These are phyloP conservation scores for Clusia tigrina DNA, from an alignment of 2,888 invertebrate species.

Conservation along the genomic window DNA sequence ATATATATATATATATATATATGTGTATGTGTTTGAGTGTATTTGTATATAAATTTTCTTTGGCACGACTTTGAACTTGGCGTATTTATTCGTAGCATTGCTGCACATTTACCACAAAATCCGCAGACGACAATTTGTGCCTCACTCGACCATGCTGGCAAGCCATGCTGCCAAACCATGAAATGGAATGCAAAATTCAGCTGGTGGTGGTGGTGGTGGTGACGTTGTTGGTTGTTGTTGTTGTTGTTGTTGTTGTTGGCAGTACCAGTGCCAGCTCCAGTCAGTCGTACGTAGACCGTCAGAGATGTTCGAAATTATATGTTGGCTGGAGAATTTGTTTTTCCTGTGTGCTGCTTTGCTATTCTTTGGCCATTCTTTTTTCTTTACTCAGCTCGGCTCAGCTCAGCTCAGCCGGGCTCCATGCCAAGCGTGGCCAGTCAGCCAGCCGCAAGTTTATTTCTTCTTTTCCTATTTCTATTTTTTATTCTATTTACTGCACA, in stretches of 20 bases:
- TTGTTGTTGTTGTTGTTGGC: too few relatives aligned
- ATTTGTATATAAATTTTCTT: slow-evolving; percentile 32
- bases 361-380: too few relatives aligned
- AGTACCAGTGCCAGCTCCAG: too few relatives aligned
- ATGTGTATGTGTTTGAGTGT: neutral
- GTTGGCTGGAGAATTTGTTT: slow-evolving; percentile 1
- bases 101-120: neutral
- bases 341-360: too few relatives aligned
- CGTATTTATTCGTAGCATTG: neutral
- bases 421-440: neutral
- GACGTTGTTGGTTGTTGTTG: too few relatives aligned
- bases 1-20: too few relatives aligned
- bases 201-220: neutral
- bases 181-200: slow-evolving; percentile 11
- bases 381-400: too few relatives aligned
- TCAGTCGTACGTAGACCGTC: too few relatives aligned
- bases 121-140: slow-evolving; percentile 16
- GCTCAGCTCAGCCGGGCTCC: neutral
- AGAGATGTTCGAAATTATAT: neutral
- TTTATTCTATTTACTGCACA: neutral
- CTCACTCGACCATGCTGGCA: too few relatives aligned
- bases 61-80: slow-evolving; percentile 43
- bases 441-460: neutral
- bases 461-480: neutral
- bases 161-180: neutral